Percentiles rank a stretch among this genome's conserved stretches.
Conservation (phyloP, 2,888 invertebrate genomes). For the Trichopria drosophilae region DNA sequence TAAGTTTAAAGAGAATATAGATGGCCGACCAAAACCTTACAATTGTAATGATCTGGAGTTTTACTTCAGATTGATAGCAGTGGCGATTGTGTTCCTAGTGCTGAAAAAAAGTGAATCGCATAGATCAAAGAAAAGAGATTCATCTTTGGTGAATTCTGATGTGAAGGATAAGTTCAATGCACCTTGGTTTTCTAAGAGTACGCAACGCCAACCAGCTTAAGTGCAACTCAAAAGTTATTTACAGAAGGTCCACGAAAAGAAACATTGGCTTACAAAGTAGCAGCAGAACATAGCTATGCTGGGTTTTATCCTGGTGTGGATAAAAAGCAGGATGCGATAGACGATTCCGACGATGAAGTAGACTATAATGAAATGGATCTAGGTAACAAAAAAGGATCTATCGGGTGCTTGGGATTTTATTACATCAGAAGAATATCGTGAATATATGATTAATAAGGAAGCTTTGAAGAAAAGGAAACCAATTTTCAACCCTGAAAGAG, state of each 20-base stretch:
- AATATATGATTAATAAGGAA: constrained; percentile 98
- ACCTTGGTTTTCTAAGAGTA: constrained; percentile 48
- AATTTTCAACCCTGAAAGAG: constrained; percentile 59
- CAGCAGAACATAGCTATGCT: constrained; percentile 93
- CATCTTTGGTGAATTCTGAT: constrained; percentile 63
- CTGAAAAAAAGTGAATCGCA: constrained; percentile 47
- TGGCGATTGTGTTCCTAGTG: constrained; percentile 81
- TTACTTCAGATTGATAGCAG: constrained; percentile 70
- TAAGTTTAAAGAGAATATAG: constrained; percentile 73
- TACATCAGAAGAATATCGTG: constrained; percentile 96
- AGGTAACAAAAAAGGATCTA: constrained; percentile 97
- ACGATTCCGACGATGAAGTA: constrained; percentile 97
- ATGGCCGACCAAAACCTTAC: constrained; percentile 45
- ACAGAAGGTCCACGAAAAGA: constrained; percentile 50
- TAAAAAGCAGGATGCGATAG: constrained; percentile 96
- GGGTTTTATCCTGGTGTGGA: constrained; percentile 96
- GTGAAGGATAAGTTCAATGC: constrained; percentile 60
- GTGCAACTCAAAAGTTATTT: constrained; percentile 14
- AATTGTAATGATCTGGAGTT: constrained; percentile 46
- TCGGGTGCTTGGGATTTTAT: constrained; percentile 98
- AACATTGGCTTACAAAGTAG: constrained; percentile 73
- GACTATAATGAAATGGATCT: constrained; percentile 99
- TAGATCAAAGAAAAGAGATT: constrained; percentile 46
- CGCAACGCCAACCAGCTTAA: too few relatives aligned
- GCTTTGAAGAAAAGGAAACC: constrained; percentile 86